Evolutionary conservation across 2,113 vertebrate species (phyloP).

Genomic region (Pedetes capensis): DNA sequence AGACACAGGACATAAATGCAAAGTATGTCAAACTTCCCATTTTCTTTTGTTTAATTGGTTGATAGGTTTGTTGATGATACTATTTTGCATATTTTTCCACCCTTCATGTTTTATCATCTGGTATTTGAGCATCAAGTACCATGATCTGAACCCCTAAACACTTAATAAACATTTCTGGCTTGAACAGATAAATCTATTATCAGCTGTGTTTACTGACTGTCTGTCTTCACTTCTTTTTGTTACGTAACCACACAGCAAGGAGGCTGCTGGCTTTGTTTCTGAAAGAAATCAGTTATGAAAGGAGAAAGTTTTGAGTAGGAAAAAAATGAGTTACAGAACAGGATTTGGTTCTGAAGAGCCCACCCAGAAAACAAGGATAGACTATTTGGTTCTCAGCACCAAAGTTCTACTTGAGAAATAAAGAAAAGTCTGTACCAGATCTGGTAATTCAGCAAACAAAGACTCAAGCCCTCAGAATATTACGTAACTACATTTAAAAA

Average conservation of each 20-base stretch:
- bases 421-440: not conserved
- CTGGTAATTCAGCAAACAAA: not conserved
- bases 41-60: too few species aligned
- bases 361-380: not conserved
- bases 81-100: not conserved
- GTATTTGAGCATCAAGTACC: accelerated
- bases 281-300: not conserved
- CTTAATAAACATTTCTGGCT: not conserved
- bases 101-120: not conserved
- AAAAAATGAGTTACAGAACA: accelerated
- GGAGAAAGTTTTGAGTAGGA: not conserved
- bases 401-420: not conserved
- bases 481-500: not conserved
- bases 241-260: not conserved
- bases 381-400: not conserved
- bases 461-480: not conserved
- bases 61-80: not conserved
- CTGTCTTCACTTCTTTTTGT: not conserved
- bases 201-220: not conserved
- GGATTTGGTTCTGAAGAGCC: not conserved
- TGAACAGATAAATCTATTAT: not conserved
- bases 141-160: not conserved
- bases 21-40: not conserved
- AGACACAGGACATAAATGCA: not conserved
- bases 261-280: not conserved